A percentile compares a stretch with the other conserved stretches of the same genome.
Evolutionary conservation across 2,888 invertebrate species (phyloP).

Genomic region (Acanthoscelides obtectus): DNA sequence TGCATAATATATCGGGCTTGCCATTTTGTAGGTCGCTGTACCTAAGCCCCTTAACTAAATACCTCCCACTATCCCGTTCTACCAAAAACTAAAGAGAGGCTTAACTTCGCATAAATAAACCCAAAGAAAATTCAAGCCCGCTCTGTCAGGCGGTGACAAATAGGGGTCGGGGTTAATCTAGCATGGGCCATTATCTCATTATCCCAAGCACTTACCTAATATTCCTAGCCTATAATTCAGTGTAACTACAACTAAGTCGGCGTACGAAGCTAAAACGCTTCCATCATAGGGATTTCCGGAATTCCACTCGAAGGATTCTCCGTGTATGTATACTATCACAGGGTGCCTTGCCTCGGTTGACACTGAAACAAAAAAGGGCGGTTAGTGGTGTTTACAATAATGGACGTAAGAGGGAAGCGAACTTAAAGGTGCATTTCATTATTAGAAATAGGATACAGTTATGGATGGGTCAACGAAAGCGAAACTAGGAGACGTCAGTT

Average conservation of each 20-base stretch:
- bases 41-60: no score
- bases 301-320: slow-evolving; percentile 91
- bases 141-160: background rate
- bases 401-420: background rate
- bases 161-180: background rate
- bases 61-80: no score
- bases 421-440: no score
- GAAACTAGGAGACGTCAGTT: no score
- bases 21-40: no score
- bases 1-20: no score
- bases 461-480: no score
- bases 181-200: background rate
- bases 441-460: no score
- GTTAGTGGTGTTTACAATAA: background rate
- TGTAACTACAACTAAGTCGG: slow-evolving; percentile 88
- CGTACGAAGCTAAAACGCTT: slow-evolving; percentile 88
- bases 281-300: slow-evolving; percentile 97
- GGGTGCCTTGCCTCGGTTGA: slow-evolving; percentile 58
- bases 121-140: background rate
- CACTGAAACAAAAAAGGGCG: slow-evolving; percentile 45
- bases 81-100: background rate
- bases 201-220: slow-evolving; percentile 55
- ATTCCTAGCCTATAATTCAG: slow-evolving; percentile 94
- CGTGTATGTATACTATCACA: slow-evolving; percentile 80
- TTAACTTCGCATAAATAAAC: background rate